phyloP scores from a whole-genome alignment of 2,113 vertebrate species.

The Ameiurus melas region DNA sequence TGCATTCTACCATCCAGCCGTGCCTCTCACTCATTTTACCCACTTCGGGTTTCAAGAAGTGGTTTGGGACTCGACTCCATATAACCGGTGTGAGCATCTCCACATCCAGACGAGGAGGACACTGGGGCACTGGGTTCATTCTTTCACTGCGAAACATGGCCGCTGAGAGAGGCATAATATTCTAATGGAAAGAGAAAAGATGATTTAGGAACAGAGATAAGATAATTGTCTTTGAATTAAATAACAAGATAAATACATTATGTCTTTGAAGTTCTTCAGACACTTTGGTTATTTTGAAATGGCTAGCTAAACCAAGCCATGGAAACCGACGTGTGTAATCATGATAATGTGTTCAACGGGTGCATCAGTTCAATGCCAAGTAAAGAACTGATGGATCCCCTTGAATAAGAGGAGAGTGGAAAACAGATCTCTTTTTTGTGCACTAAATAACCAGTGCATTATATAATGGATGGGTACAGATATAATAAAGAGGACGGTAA shows the following conservation, averaged over 20 bases:
- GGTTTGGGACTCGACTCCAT: constrained; percentile 93
- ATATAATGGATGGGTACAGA: not conserved
- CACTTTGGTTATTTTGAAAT: not conserved
- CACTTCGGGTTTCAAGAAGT: constrained; percentile 80
- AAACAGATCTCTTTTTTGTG: not conserved
- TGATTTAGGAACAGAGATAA: not conserved
- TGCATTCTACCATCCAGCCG: constrained; percentile 89
- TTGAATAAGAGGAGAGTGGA: not conserved
- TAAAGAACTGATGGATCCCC: not conserved
- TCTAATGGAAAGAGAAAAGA: constrained; percentile 66
- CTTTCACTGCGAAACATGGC: constrained; percentile 94
- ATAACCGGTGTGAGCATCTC: constrained; percentile 87
- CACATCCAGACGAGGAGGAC: constrained; percentile 82
- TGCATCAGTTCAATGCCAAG: not conserved
- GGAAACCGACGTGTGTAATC: not conserved
- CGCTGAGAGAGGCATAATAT: constrained; percentile 95
- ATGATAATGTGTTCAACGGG: not conserved
- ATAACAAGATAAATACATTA: not conserved
- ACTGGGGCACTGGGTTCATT: constrained; percentile 87
- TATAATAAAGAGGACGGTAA: not conserved
- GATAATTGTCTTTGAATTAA: not conserved
- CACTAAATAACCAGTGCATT: not conserved
- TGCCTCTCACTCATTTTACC: constrained; percentile 78
- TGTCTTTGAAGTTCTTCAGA: not conserved
- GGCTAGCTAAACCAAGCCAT: not conserved